Conservation (phyloP, 2,113 vertebrate species). For the Catharus minimus region DNA sequence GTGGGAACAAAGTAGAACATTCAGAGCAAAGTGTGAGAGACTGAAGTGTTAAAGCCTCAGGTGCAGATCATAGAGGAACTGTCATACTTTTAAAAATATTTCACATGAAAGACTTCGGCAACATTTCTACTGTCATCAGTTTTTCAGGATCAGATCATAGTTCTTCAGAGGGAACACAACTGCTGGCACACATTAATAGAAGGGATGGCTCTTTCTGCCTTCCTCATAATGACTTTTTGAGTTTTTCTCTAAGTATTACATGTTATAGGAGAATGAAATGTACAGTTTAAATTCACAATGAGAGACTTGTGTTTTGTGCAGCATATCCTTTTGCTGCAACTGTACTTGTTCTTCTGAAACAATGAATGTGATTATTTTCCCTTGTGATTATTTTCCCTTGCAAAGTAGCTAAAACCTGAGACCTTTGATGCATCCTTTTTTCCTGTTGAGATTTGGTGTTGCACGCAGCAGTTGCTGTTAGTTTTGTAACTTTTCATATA, state of each 20-base stretch:
- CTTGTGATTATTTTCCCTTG: background rate
- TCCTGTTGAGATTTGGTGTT: background rate
- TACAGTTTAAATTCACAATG: background rate
- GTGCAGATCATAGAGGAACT: background rate
- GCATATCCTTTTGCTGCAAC: background rate
- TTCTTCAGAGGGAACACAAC: background rate
- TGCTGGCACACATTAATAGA: background rate
- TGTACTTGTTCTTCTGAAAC: background rate
- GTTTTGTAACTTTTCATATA: background rate
- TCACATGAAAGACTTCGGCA: background rate
- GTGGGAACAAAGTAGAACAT: background rate
- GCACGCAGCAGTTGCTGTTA: fast-evolving
- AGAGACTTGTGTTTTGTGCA: background rate
- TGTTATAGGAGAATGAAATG: background rate
- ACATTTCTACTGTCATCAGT: background rate
- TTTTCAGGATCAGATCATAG: background rate
- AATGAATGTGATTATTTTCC: background rate
- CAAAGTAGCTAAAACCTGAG: background rate
- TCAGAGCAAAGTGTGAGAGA: background rate
- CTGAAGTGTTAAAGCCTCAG: background rate
- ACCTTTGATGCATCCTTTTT: background rate
- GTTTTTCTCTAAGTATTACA: background rate
- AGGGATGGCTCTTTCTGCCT: background rate
- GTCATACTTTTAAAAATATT: background rate
- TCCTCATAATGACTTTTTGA: background rate